These are phyloP conservation scores for Siniperca chuatsi DNA, from an alignment of 2,113 vertebrate genomes.

Conservation along the genomic window DNA sequence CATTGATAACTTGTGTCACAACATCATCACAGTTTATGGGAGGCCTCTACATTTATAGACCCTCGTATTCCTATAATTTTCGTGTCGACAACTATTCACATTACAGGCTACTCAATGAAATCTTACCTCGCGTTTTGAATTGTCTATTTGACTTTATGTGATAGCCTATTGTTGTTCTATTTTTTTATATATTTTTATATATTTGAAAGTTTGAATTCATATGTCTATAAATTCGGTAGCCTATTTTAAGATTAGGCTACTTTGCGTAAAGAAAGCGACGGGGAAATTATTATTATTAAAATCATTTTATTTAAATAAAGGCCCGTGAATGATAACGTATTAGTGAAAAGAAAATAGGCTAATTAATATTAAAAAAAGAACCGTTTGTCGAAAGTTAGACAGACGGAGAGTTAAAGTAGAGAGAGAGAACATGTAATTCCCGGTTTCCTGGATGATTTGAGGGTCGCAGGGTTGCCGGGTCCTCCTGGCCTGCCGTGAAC, in stretches of 20 bases:
- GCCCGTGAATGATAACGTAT: neutral
- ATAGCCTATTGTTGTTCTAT: neutral
- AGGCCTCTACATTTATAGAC: constrained; percentile 38
- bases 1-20: neutral
- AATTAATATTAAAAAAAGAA: neutral
- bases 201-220: neutral
- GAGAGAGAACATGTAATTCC: neutral
- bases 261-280: neutral
- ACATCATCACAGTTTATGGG: neutral
- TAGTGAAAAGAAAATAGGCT: no score
- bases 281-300: neutral
- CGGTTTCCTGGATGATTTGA: constrained; percentile 15
- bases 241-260: neutral
- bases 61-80: neutral
- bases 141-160: neutral
- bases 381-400: neutral
- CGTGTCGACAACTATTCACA: constrained; percentile 2
- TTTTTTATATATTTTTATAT: neutral
- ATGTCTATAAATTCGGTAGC: neutral
- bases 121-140: neutral
- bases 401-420: neutral
- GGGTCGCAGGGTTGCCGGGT: constrained; percentile 27
- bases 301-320: neutral
- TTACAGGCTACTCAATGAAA: neutral
- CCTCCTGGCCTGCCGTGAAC: constrained; percentile 31